A percentile compares a stretch with the other conserved stretches of the same genome.
phyloP scores from a whole-genome alignment of 2,888 invertebrate species.

The Pantelozetes paolii region DNA sequence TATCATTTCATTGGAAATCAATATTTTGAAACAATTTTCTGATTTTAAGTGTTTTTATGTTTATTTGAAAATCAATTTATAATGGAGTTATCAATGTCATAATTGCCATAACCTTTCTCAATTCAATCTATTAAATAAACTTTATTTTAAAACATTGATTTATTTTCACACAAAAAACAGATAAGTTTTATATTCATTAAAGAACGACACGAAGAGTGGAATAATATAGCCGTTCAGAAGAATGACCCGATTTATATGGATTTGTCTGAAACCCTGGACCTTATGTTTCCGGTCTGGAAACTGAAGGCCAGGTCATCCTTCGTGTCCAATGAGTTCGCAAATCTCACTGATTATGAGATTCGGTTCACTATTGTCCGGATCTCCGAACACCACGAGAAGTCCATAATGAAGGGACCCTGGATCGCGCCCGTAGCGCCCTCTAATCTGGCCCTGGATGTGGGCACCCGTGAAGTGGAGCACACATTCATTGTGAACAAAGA shows the following conservation, averaged over 20 bases:
- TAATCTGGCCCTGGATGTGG: constrained; percentile 35
- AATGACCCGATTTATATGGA: constrained; percentile 43
- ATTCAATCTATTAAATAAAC: too few relatives aligned
- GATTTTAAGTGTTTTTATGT: too few relatives aligned
- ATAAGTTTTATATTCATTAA: constrained; percentile 44
- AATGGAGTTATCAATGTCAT: too few relatives aligned
- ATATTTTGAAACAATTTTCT: too few relatives aligned
- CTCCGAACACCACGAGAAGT: constrained; percentile 46
- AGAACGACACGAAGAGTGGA: constrained; percentile 44
- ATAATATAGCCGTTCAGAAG: constrained; percentile 39
- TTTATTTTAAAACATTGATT: not conserved
- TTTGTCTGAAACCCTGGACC: constrained; percentile 42
- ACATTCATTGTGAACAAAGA: constrained; percentile 42
- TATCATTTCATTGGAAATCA: too few relatives aligned
- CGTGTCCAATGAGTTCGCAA: constrained; percentile 58
- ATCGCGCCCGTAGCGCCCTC: constrained; percentile 43
- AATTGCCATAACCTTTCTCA: too few relatives aligned
- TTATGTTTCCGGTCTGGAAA: constrained; percentile 44
- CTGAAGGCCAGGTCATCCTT: constrained; percentile 57
- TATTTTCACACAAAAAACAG: not conserved
- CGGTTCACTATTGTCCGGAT: constrained; percentile 50
- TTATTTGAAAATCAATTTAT: too few relatives aligned
- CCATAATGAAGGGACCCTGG: constrained; percentile 42
- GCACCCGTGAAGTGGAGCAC: constrained; percentile 41
- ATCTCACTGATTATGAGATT: constrained; percentile 53